Conservation (phyloP, 2,113 vertebrate species). For the Salvelinus alpinus region DNA sequence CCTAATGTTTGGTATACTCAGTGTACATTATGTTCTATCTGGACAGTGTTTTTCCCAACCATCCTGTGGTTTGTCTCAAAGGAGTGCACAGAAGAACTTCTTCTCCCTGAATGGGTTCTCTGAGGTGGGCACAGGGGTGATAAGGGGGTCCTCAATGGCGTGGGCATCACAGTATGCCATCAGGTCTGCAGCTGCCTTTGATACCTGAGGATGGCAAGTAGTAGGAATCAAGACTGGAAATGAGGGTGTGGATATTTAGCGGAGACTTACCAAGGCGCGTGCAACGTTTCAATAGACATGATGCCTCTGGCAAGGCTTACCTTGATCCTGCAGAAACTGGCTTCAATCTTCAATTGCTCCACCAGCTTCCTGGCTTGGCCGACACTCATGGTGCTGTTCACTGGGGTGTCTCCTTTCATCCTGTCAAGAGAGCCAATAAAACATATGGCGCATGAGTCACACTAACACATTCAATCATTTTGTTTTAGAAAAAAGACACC, state of each 20-base stretch:
- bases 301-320: slow-evolving; percentile 56
- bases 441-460: slow-evolving; percentile 1
- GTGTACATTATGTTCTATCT: slow-evolving; percentile 33
- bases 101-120: slow-evolving; percentile 95
- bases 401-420: slow-evolving; percentile 93
- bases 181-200: slow-evolving; percentile 89
- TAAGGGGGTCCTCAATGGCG: slow-evolving; percentile 87
- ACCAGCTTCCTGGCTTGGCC: slow-evolving; percentile 92
- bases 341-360: slow-evolving; percentile 92
- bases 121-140: slow-evolving; percentile 91
- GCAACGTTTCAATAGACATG: too few species aligned
- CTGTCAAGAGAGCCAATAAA: slow-evolving; percentile 41
- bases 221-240: not conserved
- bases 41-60: slow-evolving; percentile 59
- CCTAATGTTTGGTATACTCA: too few species aligned
- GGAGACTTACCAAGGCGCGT: too few species aligned
- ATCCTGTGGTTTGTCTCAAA: slow-evolving; percentile 74
- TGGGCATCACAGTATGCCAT: slow-evolving; percentile 93
- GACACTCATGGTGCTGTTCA: slow-evolving; percentile 91
- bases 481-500: not conserved
- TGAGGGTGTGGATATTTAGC: not conserved
- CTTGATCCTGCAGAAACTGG: slow-evolving; percentile 92
- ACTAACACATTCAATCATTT: not conserved
- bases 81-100: slow-evolving; percentile 92
- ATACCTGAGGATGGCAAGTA: slow-evolving; percentile 75